A percentile compares a stretch with the other conserved stretches of the same genome.
Conservation (phyloP, 2,888 invertebrate species). For the Drosophila melanosoma region DNA sequence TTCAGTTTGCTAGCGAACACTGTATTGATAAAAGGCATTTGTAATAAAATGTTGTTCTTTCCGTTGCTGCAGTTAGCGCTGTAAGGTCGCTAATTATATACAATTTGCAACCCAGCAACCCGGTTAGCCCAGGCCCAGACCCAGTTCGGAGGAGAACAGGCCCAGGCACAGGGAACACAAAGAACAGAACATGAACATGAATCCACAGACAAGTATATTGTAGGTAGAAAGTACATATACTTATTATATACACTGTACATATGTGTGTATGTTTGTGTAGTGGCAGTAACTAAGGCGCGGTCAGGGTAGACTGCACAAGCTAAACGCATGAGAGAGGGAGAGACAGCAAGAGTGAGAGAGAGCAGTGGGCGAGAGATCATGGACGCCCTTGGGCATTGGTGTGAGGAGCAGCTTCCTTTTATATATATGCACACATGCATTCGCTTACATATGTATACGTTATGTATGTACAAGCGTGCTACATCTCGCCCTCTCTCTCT, state of each 20-base stretch:
- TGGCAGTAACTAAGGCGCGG: slow-evolving; percentile 71
- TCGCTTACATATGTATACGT: slow-evolving; percentile 15
- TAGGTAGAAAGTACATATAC: slow-evolving; percentile 5
- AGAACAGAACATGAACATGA: slow-evolving; percentile 15
- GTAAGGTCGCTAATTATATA: slow-evolving; percentile 76
- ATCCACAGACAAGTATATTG: slow-evolving; percentile 26
- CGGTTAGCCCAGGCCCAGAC: slow-evolving; percentile 50
- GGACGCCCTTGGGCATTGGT: slow-evolving; percentile 34
- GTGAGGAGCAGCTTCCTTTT: slow-evolving; percentile 51
- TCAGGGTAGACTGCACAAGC: slow-evolving; percentile 74
- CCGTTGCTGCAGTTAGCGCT: slow-evolving; percentile 58
- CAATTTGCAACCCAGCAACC: slow-evolving; percentile 55
- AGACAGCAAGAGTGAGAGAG: not conserved
- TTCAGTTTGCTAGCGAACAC: not conserved
- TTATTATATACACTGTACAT: slow-evolving; percentile 1
- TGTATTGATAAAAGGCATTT: not conserved
- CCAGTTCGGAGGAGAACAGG: not conserved
- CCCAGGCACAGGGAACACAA: slow-evolving; percentile 7
- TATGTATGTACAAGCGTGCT: not conserved
- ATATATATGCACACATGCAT: slow-evolving; percentile 13
- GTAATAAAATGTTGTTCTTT: slow-evolving; percentile 9
- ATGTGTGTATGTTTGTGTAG: slow-evolving; percentile 14
- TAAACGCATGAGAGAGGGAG: slow-evolving; percentile 45
- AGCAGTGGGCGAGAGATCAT: slow-evolving; percentile 49
- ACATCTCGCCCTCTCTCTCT: not conserved